Percentiles rank a stretch among this genome's conserved stretches.
Conservation (phyloP, 1,140 invertebrate genomes). For the Saccostrea glomerata region DNA sequence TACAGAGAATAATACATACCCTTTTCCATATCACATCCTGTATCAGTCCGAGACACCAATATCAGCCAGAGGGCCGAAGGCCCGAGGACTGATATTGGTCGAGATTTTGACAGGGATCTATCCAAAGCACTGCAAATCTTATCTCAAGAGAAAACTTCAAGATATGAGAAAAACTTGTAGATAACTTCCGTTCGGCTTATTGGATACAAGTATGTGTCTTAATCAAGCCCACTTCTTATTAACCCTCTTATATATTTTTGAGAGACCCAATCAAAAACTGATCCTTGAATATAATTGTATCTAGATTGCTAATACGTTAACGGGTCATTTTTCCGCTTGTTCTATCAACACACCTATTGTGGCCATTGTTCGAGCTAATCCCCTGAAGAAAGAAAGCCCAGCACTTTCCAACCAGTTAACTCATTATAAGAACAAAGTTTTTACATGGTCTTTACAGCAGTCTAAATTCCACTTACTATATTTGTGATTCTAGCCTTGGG, state of each 20-base stretch:
- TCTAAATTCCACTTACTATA: conserved; percentile 32
- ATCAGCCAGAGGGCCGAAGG: too few relatives aligned
- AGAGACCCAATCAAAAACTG: conserved; percentile 41
- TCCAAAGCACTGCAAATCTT: background rate
- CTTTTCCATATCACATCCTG: too few relatives aligned
- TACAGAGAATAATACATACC: too few relatives aligned
- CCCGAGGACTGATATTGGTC: too few relatives aligned
- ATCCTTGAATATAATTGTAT: conserved; percentile 43
- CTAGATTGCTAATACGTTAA: conserved; percentile 45
- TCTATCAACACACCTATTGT: conserved; percentile 41
- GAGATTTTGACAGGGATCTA: conserved; percentile 13
- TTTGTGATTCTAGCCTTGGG: conserved; percentile 6
- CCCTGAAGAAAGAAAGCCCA: conserved; percentile 36
- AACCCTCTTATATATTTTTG: conserved; percentile 45
- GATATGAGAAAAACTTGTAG: conserved; percentile 36
- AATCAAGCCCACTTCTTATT: conserved; percentile 27
- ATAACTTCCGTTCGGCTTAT: conserved; percentile 31
- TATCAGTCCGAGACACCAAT: too few relatives aligned
- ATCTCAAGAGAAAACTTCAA: conserved; percentile 29
- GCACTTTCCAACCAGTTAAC: conserved; percentile 45
- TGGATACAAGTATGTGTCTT: background rate
- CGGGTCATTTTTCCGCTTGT: conserved; percentile 40
- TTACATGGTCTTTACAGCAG: background rate
- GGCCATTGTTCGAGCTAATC: conserved; percentile 36
- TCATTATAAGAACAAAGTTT: conserved; percentile 43